Conservation (phyloP, 1,140 invertebrate genomes). For the Yoshiicerus persimilis region DNA sequence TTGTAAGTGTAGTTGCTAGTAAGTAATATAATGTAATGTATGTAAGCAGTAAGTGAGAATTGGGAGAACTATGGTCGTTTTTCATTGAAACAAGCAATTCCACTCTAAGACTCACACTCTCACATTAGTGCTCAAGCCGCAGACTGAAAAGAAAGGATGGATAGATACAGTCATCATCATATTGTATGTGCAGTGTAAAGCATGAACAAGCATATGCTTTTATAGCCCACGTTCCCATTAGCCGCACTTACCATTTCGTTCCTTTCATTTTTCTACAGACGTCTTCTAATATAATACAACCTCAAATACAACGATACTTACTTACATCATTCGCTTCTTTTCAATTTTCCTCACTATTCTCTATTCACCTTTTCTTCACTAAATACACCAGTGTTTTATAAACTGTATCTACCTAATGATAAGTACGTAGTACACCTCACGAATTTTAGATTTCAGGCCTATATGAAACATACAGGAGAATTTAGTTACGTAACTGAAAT, state of each 20-base stretch:
- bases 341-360: too few relatives aligned
- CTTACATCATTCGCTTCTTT: too few relatives aligned
- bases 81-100: constrained; percentile 9
- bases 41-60: not conserved
- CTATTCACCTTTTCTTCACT: not conserved
- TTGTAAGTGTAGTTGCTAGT: not conserved
- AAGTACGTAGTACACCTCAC: too few relatives aligned
- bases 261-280: not conserved
- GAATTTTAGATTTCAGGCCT: not conserved
- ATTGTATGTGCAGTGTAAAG: not conserved
- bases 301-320: not conserved
- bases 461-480: too few relatives aligned
- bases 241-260: not conserved
- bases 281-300: not conserved
- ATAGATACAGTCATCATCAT: not conserved
- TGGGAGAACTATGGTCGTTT: not conserved
- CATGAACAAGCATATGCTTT: not conserved
- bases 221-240: not conserved
- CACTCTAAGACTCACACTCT: not conserved
- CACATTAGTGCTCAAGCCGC: not conserved
- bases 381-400: too few relatives aligned
- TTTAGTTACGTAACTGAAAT: not conserved
- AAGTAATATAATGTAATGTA: not conserved
- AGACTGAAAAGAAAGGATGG: not conserved
- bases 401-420: too few relatives aligned